Conservation (phyloP, 2,797 vertebrate genomes). For the Pitangus sulphuratus region DNA sequence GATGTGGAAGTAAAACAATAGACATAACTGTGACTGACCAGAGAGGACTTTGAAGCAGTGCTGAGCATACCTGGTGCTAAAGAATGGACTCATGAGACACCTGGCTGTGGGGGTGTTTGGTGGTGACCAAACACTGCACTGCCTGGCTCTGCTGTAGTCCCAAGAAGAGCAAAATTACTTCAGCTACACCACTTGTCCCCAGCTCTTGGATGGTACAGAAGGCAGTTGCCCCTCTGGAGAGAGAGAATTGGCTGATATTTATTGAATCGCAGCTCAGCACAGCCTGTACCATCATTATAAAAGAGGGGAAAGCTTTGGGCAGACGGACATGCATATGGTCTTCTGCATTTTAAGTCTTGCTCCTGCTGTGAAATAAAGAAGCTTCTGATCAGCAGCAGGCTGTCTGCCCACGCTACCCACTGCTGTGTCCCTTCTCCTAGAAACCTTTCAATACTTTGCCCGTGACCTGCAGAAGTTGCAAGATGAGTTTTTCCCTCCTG, state of each 20-base stretch:
- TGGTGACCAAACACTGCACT: background rate
- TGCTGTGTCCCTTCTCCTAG: background rate
- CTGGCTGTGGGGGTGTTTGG: background rate
- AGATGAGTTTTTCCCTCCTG: background rate
- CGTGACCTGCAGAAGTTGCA: background rate
- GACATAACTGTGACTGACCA: background rate
- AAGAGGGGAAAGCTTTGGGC: background rate
- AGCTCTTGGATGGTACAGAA: background rate
- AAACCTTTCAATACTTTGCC: background rate
- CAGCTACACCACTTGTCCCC: background rate
- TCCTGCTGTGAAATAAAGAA: background rate
- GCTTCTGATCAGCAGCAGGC: background rate
- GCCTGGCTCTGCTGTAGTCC: background rate
- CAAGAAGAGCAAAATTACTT: background rate
- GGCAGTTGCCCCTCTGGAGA: background rate
- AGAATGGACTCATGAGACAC: background rate
- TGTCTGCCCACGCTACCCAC: background rate
- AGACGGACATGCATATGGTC: background rate
- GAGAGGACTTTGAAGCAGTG: background rate
- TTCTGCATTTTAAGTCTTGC: background rate
- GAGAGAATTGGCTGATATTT: background rate
- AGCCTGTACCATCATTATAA: background rate
- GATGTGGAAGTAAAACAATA: background rate
- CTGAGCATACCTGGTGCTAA: background rate
- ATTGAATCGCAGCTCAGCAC: background rate